phyloP scores from a whole-genome alignment of 2,113 vertebrate genomes.

The Sitta europaea region DNA sequence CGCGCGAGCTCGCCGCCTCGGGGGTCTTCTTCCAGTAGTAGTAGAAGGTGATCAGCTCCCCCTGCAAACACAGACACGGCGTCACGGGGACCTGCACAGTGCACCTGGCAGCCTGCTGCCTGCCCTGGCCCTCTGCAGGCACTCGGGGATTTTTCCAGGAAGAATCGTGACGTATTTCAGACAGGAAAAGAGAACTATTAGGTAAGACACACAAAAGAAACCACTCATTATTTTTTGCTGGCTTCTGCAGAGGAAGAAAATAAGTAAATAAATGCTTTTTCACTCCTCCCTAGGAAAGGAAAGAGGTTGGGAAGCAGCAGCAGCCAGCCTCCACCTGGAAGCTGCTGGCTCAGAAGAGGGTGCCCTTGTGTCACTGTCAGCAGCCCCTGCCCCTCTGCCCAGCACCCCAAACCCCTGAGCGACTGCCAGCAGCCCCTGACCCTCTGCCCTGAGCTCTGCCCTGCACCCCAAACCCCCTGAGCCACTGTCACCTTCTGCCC shows the following conservation, averaged over 20 bases:
- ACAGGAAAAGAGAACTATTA: background rate
- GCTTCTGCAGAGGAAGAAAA: background rate
- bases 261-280: background rate
- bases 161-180: background rate
- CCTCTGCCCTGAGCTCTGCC: background rate
- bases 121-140: background rate
- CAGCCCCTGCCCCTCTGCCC: background rate
- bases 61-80: conserved; percentile 74
- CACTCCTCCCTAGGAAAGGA: background rate
- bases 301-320: background rate
- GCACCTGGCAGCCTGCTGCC: background rate
- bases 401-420: too few species aligned
- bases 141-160: background rate
- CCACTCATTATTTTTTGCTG: accelerated
- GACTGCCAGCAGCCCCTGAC: too few species aligned
- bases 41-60: conserved; percentile 97
- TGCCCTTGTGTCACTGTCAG: background rate
- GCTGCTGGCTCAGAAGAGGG: background rate
- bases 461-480: accelerated
- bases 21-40: conserved; percentile 99
- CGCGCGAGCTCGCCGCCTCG: conserved; percentile 93
- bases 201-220: background rate
- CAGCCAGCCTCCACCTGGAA: background rate
- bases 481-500: background rate
- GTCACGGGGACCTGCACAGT: too few species aligned